Conservation (phyloP, 2,797 vertebrate species). For the Acrossocheilus wenchowensis region DNA sequence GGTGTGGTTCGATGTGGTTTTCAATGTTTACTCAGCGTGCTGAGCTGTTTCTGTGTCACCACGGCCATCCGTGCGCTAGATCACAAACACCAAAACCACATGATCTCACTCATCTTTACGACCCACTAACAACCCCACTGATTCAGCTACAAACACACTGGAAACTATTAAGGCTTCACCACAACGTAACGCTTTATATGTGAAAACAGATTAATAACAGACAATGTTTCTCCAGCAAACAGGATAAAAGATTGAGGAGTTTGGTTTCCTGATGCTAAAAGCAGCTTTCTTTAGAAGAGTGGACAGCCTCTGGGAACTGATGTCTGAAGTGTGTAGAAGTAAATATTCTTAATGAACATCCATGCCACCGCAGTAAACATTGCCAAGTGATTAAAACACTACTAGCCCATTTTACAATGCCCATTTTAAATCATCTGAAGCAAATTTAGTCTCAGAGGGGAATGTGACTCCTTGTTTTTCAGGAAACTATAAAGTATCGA, state of each 20-base stretch:
- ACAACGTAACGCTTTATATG: conserved; percentile 50
- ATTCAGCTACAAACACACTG: conserved; percentile 48
- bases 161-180: conserved; percentile 53
- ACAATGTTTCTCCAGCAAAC: conserved; percentile 34
- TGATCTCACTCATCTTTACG: conserved; percentile 52
- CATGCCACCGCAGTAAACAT: neutral
- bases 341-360: conserved; percentile 18
- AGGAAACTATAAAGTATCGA: conserved; percentile 4
- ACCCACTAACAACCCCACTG: conserved; percentile 52
- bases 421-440: conserved; percentile 9
- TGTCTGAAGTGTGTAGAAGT: conserved; percentile 24
- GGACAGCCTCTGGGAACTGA: neutral
- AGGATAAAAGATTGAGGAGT: conserved; percentile 35
- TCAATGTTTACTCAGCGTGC: conserved; percentile 39
- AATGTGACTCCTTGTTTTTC: conserved; percentile 18
- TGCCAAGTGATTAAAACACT: conserved; percentile 26
- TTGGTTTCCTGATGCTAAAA: conserved; percentile 52
- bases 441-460: neutral
- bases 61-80: conserved; percentile 11
- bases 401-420: conserved; percentile 22
- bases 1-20: conserved; percentile 49
- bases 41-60: conserved; percentile 48
- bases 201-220: conserved; percentile 57
- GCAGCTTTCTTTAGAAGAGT: conserved; percentile 45
- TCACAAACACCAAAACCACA: conserved; percentile 46